phyloP scores from a whole-genome alignment of 1,140 invertebrate genomes.

The Lanistes nyassanus region DNA sequence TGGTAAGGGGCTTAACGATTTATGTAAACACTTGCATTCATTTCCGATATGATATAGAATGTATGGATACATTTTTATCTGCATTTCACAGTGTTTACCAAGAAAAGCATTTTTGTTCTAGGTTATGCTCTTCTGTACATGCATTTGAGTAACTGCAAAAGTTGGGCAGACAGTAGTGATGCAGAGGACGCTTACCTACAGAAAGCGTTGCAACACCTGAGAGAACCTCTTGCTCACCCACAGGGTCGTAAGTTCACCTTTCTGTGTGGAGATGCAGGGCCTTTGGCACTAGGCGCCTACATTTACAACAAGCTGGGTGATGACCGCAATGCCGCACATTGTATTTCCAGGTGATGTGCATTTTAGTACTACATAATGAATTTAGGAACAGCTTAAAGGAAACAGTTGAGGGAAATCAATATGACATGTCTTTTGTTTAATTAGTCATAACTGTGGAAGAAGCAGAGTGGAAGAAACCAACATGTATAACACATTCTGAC shows the following conservation, averaged over 20 bases:
- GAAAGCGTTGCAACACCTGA: slow-evolving; percentile 69
- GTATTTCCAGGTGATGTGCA: slow-evolving; percentile 8
- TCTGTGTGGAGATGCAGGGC: slow-evolving; percentile 82
- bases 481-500: too few relatives aligned
- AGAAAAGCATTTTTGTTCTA: slow-evolving; percentile 33
- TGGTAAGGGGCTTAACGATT: slow-evolving; percentile 8
- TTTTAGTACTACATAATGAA: too few relatives aligned
- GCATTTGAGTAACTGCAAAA: slow-evolving; percentile 63
- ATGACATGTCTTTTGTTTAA: too few relatives aligned
- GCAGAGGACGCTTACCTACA: slow-evolving; percentile 55
- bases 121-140: slow-evolving; percentile 71
- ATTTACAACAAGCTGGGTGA: slow-evolving; percentile 70
- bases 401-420: too few relatives aligned
- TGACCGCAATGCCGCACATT: slow-evolving; percentile 17
- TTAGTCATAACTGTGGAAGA: too few relatives aligned
- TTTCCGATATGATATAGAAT: neutral
- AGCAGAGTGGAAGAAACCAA: too few relatives aligned
- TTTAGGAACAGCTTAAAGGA: too few relatives aligned
- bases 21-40: neutral
- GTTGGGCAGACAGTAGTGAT: slow-evolving; percentile 6
- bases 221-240: slow-evolving; percentile 65
- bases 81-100: neutral
- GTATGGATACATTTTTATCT: neutral
- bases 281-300: slow-evolving; percentile 77
- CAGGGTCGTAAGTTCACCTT: slow-evolving; percentile 74